These are phyloP conservation scores for Euphydryas editha DNA, from an alignment of 2,888 invertebrate species.

Conservation along the genomic window DNA sequence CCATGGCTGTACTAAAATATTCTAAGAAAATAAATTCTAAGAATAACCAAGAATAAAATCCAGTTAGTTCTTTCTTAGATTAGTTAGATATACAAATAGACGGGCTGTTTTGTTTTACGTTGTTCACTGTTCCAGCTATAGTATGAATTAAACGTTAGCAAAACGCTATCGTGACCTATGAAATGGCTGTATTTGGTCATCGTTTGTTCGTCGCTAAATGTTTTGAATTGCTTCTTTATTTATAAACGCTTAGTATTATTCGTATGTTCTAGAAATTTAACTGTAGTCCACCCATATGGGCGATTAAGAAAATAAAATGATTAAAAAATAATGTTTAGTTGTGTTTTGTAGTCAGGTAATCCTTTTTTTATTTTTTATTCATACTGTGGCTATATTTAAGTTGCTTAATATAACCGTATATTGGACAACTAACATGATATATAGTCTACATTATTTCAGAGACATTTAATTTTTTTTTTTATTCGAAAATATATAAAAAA, in stretches of 20 bases:
- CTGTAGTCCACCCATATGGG: neutral
- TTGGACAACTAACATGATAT: too few species aligned
- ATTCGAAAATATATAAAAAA: too few species aligned
- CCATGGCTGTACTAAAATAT: too few species aligned
- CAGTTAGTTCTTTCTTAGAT: too few species aligned
- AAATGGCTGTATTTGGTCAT: conserved; percentile 45
- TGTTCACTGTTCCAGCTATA: neutral
- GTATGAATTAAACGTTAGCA: conserved; percentile 10
- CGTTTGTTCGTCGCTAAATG: conserved; percentile 5
- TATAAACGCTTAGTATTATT: conserved; percentile 5
- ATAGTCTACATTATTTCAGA: too few species aligned
- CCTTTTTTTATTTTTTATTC: too few species aligned
- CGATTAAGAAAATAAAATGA: neutral
- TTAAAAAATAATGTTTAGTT: neutral
- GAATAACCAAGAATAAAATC: too few species aligned
- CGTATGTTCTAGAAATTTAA: conserved; percentile 10
- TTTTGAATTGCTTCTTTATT: conserved; percentile 8
- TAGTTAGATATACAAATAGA: neutral
- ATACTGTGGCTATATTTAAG: too few species aligned
- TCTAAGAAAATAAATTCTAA: too few species aligned
- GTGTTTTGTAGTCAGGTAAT: neutral
- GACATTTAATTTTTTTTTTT: too few species aligned
- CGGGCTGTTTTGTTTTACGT: neutral
- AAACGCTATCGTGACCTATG: conserved; percentile 38
- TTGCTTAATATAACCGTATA: too few species aligned